phyloP scores from a whole-genome alignment of 2,113 vertebrate species.

The Polypterus senegalus region DNA sequence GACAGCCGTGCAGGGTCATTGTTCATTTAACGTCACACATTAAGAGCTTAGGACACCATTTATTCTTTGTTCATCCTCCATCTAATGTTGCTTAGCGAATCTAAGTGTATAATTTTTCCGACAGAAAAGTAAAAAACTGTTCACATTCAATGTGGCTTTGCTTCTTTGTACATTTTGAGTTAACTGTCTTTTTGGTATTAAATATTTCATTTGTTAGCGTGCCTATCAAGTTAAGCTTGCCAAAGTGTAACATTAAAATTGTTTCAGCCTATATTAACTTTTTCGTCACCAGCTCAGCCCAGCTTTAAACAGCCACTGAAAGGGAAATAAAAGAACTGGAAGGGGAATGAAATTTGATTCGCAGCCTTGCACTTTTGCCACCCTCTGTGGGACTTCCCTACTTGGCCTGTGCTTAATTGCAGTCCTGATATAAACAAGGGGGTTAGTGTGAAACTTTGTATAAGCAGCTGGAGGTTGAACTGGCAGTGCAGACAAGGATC shows the following conservation, averaged over 20 bases:
- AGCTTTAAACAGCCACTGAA: slow-evolving; percentile 44
- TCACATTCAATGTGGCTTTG: too few relatives aligned
- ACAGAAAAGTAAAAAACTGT: too few relatives aligned
- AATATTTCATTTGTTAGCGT: slow-evolving; percentile 44
- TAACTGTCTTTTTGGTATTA: too few relatives aligned
- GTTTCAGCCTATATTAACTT: slow-evolving; percentile 57
- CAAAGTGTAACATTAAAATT: slow-evolving; percentile 56
- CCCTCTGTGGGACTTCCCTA: slow-evolving; percentile 73
- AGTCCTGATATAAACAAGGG: slow-evolving; percentile 78
- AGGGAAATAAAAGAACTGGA: slow-evolving; percentile 22
- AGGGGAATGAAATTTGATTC: slow-evolving; percentile 54
- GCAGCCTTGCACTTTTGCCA: slow-evolving; percentile 71
- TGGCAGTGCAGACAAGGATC: slow-evolving; percentile 53
- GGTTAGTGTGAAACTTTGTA: slow-evolving; percentile 71
- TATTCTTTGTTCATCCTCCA: too few relatives aligned
- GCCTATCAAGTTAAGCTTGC: slow-evolving; percentile 54
- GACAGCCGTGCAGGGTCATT: too few relatives aligned
- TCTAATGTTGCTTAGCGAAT: too few relatives aligned
- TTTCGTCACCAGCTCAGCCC: slow-evolving; percentile 34
- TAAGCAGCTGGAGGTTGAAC: slow-evolving; percentile 71
- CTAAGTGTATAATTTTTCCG: too few relatives aligned
- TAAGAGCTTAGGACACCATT: too few relatives aligned
- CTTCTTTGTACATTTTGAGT: too few relatives aligned
- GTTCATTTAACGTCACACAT: too few relatives aligned
- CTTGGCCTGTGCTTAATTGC: slow-evolving; percentile 72